Percentiles rank a stretch among this genome's conserved stretches.
These are phyloP conservation scores for Haemorhous mexicanus DNA, from an alignment of 2,113 vertebrate genomes.

Conservation along the genomic window DNA sequence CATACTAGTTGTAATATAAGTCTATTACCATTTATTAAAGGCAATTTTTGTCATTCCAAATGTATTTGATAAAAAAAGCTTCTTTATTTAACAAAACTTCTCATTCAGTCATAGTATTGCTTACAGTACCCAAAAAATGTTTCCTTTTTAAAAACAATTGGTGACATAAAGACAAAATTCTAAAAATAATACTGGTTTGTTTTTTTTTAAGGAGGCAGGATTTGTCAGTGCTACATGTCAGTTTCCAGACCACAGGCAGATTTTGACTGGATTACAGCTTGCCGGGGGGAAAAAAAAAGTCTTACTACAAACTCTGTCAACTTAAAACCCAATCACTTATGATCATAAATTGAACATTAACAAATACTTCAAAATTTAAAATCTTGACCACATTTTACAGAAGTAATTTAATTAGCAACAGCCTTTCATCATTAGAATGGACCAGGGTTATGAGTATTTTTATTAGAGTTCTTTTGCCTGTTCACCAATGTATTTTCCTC, in stretches of 20 bases:
- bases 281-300: not conserved
- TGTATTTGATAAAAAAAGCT: not conserved
- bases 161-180: not conserved
- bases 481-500: not conserved
- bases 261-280: not conserved
- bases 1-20: not conserved
- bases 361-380: not conserved
- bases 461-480: not conserved
- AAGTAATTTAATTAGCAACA: not conserved
- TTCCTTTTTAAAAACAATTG: not conserved
- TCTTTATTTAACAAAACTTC: not conserved
- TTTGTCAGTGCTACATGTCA: not conserved
- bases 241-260: not conserved
- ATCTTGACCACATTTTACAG: not conserved
- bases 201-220: not conserved
- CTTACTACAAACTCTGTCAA: not conserved
- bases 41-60: not conserved
- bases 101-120: not conserved
- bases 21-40: not conserved
- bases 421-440: not conserved
- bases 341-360: not conserved
- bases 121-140: not conserved
- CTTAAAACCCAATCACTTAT: not conserved
- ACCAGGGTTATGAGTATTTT: not conserved
- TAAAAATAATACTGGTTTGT: rapidly evolving